Conservation (phyloP, 2,797 vertebrate species). For the Brachymystax lenok region DNA sequence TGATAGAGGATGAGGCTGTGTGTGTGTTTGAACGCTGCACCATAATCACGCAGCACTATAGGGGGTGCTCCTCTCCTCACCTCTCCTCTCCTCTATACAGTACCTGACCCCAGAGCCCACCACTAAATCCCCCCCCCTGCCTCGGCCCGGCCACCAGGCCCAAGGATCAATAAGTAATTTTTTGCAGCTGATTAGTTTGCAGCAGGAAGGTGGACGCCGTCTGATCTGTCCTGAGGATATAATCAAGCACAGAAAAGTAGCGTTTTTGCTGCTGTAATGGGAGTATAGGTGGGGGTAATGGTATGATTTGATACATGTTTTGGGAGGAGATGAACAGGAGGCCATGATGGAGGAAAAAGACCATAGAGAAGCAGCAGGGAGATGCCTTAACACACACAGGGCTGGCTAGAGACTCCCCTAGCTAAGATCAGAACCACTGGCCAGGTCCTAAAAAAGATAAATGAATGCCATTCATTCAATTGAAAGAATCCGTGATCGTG, state of each 20-base stretch:
- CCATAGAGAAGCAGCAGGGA: neutral
- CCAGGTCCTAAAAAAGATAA: constrained; percentile 15
- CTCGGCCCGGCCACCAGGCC: constrained; percentile 58
- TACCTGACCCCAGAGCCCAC: constrained; percentile 76
- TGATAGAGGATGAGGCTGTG: constrained; percentile 8
- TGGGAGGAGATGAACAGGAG: constrained; percentile 35
- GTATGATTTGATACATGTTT: constrained; percentile 53
- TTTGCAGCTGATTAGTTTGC: constrained; percentile 98
- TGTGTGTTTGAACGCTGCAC: neutral
- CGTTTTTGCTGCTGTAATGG: constrained; percentile 77
- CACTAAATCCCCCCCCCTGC: constrained; percentile 79
- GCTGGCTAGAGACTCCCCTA: constrained; percentile 5
- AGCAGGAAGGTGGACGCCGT: constrained; percentile 84
- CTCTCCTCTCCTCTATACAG: too few species aligned
- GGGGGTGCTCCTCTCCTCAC: too few species aligned
- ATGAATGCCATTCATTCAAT: constrained; percentile 28
- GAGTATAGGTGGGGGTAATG: constrained; percentile 22
- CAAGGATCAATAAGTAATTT: constrained; percentile 99
- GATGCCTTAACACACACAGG: constrained; percentile 13
- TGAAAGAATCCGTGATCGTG: neutral
- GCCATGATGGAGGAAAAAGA: constrained; percentile 29
- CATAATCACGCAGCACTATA: too few species aligned
- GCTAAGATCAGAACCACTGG: too few species aligned
- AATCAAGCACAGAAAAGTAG: constrained; percentile 89
- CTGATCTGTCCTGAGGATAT: constrained; percentile 90